These are phyloP conservation scores for Drosophila aldrichi DNA, from an alignment of 2,888 invertebrate species.

Conservation along the genomic window DNA sequence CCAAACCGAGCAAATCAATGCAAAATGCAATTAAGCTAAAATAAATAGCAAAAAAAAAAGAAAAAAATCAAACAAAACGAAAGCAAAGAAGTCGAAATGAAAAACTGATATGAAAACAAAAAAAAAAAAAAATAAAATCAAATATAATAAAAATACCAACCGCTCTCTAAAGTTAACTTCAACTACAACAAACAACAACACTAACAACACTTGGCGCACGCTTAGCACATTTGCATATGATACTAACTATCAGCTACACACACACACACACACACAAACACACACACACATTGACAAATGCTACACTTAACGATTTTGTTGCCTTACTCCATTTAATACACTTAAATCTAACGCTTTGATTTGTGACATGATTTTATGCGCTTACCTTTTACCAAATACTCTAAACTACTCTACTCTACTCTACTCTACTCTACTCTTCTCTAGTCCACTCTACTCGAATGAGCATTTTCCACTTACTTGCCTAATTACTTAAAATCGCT, in stretches of 20 bases:
- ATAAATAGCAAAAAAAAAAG: constrained; percentile 52
- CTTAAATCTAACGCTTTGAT: constrained; percentile 48
- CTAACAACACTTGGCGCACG: constrained; percentile 65
- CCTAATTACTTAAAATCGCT: constrained; percentile 68
- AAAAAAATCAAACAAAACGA: constrained; percentile 26
- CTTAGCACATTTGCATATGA: constrained; percentile 74
- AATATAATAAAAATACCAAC: constrained; percentile 23
- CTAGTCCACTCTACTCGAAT: constrained; percentile 54
- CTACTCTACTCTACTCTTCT: constrained; percentile 7
- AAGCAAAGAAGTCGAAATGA: constrained; percentile 39
- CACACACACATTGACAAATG: constrained; percentile 14
- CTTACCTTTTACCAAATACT: constrained; percentile 56
- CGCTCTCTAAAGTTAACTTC: constrained; percentile 47
- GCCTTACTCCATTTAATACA: constrained; percentile 34
- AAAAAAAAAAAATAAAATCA: constrained; percentile 23
- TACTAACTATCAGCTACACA: constrained; percentile 33
- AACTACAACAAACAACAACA: constrained; percentile 34
- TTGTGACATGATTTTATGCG: constrained; percentile 55
- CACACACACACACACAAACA: constrained; percentile 16
- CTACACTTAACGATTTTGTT: constrained; percentile 30
- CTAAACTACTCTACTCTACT: constrained; percentile 24
- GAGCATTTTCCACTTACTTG: constrained; percentile 70
- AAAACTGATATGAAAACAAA: constrained; percentile 35
- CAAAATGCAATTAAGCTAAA: constrained; percentile 60
- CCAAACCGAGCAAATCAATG: constrained; percentile 63